Percentiles rank a stretch among this genome's conserved stretches.
Evolutionary conservation across 2,888 invertebrate species (phyloP).

Genomic region (Tuberolachnus salignus): DNA sequence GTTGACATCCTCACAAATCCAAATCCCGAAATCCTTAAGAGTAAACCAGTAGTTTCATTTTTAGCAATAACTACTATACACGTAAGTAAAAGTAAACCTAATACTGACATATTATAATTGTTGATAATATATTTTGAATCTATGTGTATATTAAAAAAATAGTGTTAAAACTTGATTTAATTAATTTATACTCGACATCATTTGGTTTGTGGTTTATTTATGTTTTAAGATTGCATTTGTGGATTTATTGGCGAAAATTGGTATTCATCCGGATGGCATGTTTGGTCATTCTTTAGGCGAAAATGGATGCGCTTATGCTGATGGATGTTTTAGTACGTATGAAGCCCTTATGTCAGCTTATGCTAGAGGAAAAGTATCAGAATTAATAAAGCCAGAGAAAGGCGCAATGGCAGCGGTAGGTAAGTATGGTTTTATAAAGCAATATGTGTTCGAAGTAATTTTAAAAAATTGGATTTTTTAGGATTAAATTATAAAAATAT

Average conservation of each 20-base stretch:
- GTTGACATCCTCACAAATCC: slow-evolving; percentile 69
- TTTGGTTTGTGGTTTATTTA: not conserved
- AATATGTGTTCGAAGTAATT: slow-evolving; percentile 18
- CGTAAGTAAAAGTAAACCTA: slow-evolving; percentile 61
- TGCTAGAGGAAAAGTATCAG: slow-evolving; percentile 65
- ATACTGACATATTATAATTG: not conserved
- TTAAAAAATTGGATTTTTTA: slow-evolving; percentile 15
- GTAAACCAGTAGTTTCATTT: slow-evolving; percentile 72
- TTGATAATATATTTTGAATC: not conserved
- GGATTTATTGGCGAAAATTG: slow-evolving; percentile 69
- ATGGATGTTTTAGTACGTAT: slow-evolving; percentile 69
- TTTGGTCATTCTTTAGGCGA: slow-evolving; percentile 75
- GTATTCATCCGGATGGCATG: slow-evolving; percentile 75
- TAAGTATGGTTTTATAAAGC: slow-evolving; percentile 51
- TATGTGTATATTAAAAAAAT: not conserved
- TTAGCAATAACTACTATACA: slow-evolving; percentile 76
- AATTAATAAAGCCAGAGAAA: slow-evolving; percentile 62
- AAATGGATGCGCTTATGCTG: slow-evolving; percentile 71
- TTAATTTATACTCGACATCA: not conserved
- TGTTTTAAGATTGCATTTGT: slow-evolving; percentile 67
- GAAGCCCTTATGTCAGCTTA: slow-evolving; percentile 70
- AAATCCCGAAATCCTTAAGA: slow-evolving; percentile 70
- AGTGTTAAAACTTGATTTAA: not conserved
- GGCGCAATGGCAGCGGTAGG: slow-evolving; percentile 68
- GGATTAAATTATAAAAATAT: slow-evolving; percentile 60